These are phyloP conservation scores for Halocaridina rubra DNA, from an alignment of 2,888 invertebrate genomes.

Conservation along the genomic window DNA sequence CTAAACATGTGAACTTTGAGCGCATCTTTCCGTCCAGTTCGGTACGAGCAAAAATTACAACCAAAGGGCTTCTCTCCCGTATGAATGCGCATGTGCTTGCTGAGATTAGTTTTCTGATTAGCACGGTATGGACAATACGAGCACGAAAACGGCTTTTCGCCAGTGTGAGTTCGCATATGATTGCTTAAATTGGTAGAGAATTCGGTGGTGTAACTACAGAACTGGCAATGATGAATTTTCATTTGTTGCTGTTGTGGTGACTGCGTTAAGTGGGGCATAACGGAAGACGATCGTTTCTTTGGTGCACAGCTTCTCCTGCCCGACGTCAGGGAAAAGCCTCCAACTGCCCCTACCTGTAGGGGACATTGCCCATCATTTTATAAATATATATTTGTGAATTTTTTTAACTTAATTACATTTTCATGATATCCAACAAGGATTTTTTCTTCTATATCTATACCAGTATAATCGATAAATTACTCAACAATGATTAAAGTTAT, in stretches of 20 bases:
- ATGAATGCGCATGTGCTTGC: conserved; percentile 60
- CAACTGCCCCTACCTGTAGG: conserved; percentile 55
- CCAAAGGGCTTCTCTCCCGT: conserved; percentile 62
- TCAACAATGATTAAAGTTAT: no score
- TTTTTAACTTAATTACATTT: no score
- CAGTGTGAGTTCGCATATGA: conserved; percentile 49
- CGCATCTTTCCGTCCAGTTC: conserved; percentile 57
- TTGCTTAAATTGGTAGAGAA: conserved; percentile 48
- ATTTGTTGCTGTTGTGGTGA: no score
- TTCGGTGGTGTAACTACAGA: conserved; percentile 44
- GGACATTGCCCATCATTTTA: conserved; percentile 53
- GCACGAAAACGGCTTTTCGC: conserved; percentile 49
- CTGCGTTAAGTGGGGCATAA: no score
- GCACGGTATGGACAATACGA: conserved; percentile 49
- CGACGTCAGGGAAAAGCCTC: conserved; percentile 34
- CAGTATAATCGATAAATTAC: no score
- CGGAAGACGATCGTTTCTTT: no score
- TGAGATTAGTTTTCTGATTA: conserved; percentile 52
- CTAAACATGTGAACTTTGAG: conserved; percentile 52
- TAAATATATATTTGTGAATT: no score
- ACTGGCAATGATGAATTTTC: conserved; percentile 45
- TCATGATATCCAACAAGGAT: no score
- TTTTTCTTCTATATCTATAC: no score
- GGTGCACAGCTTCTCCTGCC: conserved; percentile 50
- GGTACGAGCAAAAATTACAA: conserved; percentile 50